Evolutionary conservation across 2,113 vertebrate species (phyloP).

Genomic region (Aix galericulata): DNA sequence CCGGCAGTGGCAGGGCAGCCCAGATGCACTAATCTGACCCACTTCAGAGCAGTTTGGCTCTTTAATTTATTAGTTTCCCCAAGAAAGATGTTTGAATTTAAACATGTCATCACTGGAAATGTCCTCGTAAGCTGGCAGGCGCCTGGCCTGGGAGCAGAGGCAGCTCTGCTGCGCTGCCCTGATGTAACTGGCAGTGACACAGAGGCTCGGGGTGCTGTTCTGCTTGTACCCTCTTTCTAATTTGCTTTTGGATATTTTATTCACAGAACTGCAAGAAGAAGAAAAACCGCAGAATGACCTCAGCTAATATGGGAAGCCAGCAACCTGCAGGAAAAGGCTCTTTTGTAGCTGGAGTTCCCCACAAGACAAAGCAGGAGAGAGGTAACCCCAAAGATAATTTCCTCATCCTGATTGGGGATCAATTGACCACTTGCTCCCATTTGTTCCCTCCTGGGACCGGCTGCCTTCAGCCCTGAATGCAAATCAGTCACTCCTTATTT

Average conservation of each 20-base stretch:
- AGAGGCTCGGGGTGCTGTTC: background rate
- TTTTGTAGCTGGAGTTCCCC: background rate
- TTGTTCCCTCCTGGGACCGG: background rate
- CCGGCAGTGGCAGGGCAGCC: background rate
- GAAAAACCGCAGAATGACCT: fast-evolving
- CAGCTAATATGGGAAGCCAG: fast-evolving
- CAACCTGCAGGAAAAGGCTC: background rate
- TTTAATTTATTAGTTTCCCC: background rate
- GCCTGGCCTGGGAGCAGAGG: background rate
- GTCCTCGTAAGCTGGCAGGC: background rate
- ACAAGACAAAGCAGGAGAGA: background rate
- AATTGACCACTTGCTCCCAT: constrained; percentile 18
- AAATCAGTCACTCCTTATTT: constrained; percentile 27
- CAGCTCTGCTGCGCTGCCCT: background rate
- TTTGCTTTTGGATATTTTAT: background rate
- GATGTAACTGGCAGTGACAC: background rate
- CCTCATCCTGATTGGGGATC: constrained; percentile 21
- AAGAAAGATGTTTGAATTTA: background rate
- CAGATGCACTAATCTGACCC: background rate
- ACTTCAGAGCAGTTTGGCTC: background rate
- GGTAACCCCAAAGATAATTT: background rate
- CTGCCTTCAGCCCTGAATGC: constrained; percentile 14
- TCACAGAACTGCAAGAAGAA: fast-evolving
- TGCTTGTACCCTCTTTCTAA: background rate
- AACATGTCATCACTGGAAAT: background rate